Evolutionary conservation across 2,113 vertebrate genomes (phyloP).

Genomic region (mouse (Mus musculus)): GRCm39 chr2:116684501-116685000

Average conservation of each 20-base stretch:
- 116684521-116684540: too few relatives aligned
- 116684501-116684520: too few relatives aligned
- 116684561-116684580: too few relatives aligned
- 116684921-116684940: too few relatives aligned
- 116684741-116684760: neutral
- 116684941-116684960: neutral
- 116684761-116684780: too few relatives aligned
- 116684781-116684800: too few relatives aligned
- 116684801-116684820: too few relatives aligned
- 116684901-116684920: neutral
- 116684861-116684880: neutral
- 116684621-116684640: neutral
- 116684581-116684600: neutral
- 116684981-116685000: neutral
- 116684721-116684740: neutral
- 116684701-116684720: neutral
- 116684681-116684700: neutral
- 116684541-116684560: neutral
- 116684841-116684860: neutral
- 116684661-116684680: too few relatives aligned
- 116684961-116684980: neutral
- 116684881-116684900: neutral
- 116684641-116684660: neutral
- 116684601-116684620: neutral
- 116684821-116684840: neutral